phyloP scores from a whole-genome alignment of 2,113 vertebrate genomes.

The Aleadryas rufinucha region DNA sequence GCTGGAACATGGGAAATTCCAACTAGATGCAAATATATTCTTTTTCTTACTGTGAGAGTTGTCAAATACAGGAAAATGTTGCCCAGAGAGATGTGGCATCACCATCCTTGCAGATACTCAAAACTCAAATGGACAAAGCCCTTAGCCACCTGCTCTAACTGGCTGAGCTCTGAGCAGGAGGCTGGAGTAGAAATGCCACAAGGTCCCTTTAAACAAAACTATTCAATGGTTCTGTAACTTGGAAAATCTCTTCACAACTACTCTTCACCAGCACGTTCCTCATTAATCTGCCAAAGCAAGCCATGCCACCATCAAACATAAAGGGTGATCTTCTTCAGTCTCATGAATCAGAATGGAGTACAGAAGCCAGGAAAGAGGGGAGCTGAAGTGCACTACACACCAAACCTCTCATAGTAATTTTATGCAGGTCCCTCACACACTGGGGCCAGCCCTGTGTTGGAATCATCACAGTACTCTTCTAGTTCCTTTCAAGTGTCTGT shows the following conservation, averaged over 20 bases:
- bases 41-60: background rate
- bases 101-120: background rate
- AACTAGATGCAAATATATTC: background rate
- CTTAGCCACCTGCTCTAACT: background rate
- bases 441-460: background rate
- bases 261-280: fast-evolving
- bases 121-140: background rate
- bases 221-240: background rate
- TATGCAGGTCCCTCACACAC: background rate
- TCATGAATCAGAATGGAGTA: background rate
- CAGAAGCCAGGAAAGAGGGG: background rate
- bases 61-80: background rate
- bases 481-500: background rate
- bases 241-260: background rate
- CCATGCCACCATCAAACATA: background rate
- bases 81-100: background rate
- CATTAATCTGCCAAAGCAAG: background rate
- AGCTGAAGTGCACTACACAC: background rate
- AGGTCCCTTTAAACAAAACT: background rate
- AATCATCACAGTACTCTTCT: background rate
- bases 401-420: background rate
- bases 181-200: background rate
- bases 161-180: background rate
- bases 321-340: background rate
- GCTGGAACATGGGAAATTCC: background rate